Evolutionary conservation across 2,888 invertebrate species (phyloP), one percentile per base, ranked within the genome.

Genomic region (Caenorhabditis afra): DNA sequence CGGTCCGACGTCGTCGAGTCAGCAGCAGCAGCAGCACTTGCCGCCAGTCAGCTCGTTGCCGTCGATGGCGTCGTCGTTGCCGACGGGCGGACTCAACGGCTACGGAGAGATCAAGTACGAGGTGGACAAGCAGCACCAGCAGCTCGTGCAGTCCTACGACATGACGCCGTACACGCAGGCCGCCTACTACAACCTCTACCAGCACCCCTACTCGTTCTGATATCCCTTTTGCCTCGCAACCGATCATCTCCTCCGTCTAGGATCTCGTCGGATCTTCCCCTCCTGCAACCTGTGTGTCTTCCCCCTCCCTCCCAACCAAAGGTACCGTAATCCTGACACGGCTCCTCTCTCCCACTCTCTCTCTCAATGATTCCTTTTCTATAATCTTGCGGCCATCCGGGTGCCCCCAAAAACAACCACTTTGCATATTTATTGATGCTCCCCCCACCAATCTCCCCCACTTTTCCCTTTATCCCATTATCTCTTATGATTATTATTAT

Each of bases 351-450:
- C 23, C 29, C 64, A 18, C 23, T 14, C 16, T 50, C 39, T 58
- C 41, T n/a, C n/a, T 29, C 29, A 29, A 29, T 7, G 29, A 41
- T 35, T 65, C 57, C 35, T 52, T 44, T n/a, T 20, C 18, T 23
- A 18, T 47, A 71, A 55, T 71, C 55, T n/a, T 45, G 62, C 74
- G 74, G 79, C 52, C 74, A 58, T 59, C 55, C 70, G 74, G 70
- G 64, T 75, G 67, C 65, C 77, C 71, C 29, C 29, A 29, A 29
- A 29, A 29, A n/a, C n/a, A n/a, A n/a, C n/a, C 29, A 29, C 29
- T 29, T 29, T 29, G n/a, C n/a, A n/a, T n/a, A n/a, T n/a, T n/a
- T n/a, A n/a, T n/a, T n/a, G n/a, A n/a, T n/a, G n/a, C 44, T 45
- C 7, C 16, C n/a, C 12, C 41, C 53, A n/a, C n/a, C n/a, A n/a